A percentile compares a stretch with the other conserved stretches of the same genome.
phyloP scores from a whole-genome alignment of 2,888 invertebrate species.

The Disparrhopalites patrizii region DNA sequence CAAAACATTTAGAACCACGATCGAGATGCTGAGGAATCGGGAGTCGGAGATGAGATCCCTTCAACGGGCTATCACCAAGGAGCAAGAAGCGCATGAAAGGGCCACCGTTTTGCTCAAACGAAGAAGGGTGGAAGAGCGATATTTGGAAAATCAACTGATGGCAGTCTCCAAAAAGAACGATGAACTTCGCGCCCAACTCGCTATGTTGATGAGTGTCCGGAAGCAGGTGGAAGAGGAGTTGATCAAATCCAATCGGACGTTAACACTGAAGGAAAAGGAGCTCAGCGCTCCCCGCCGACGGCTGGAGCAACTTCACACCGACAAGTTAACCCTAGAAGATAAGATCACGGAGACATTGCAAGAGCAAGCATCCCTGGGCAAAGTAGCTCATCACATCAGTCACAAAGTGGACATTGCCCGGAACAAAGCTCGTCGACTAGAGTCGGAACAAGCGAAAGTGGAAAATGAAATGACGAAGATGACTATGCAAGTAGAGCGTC shows the following conservation, averaged over 20 bases:
- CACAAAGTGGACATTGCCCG: conserved; percentile 53
- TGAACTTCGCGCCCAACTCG: conserved; percentile 32
- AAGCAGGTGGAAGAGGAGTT: conserved; percentile 50
- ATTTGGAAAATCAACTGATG: conserved; percentile 34
- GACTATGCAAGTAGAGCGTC: conserved; percentile 58
- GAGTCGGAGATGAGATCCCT: conserved; percentile 43
- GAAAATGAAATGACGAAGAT: conserved; percentile 45
- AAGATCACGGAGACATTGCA: conserved; percentile 62
- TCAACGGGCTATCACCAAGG: conserved; percentile 38
- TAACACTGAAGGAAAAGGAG: conserved; percentile 52
- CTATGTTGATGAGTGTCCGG: conserved; percentile 32
- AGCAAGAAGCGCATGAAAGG: conserved; percentile 45
- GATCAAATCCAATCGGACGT: conserved; percentile 53
- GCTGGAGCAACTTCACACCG: conserved; percentile 56
- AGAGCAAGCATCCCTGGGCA: conserved; percentile 65
- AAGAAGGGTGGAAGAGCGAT: conserved; percentile 45
- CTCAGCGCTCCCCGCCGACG: conserved; percentile 31
- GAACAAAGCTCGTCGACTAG: conserved; percentile 57
- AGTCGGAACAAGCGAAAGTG: conserved; percentile 50
- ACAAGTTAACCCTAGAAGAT: conserved; percentile 63
- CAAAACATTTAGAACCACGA: conserved; percentile 20
- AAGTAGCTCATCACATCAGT: conserved; percentile 58
- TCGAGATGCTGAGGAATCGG: conserved; percentile 37
- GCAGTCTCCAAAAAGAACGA: conserved; percentile 30
- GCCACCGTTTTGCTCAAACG: conserved; percentile 38